These are phyloP conservation scores for Sebastes baramenuke DNA, from an alignment of 2,797 vertebrate genomes.

Conservation along the genomic window DNA sequence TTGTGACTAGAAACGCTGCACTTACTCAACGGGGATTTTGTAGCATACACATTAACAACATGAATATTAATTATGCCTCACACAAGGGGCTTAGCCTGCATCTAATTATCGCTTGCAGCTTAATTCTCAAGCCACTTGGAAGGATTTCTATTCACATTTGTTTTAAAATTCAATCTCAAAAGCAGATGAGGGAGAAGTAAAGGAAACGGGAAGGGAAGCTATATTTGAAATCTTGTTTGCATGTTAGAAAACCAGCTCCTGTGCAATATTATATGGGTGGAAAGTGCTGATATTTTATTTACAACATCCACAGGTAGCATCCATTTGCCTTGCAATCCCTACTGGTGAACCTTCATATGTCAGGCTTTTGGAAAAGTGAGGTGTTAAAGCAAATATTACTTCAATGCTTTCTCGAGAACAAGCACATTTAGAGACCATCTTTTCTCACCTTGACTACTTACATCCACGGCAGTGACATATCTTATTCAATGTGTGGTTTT, in stretches of 20 bases:
- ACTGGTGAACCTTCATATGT: neutral
- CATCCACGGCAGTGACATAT: neutral
- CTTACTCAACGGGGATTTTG: slow-evolving; percentile 64
- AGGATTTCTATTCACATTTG: slow-evolving; percentile 18
- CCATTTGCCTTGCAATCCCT: neutral
- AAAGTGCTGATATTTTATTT: slow-evolving; percentile 22
- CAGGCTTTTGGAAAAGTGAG: neutral
- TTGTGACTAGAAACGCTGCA: slow-evolving; percentile 55
- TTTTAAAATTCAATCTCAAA: slow-evolving; percentile 20
- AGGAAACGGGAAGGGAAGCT: neutral
- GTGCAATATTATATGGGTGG: neutral
- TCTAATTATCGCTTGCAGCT: slow-evolving; percentile 63
- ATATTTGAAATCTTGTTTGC: neutral
- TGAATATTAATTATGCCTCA: slow-evolving; percentile 72
- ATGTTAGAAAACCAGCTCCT: neutral
- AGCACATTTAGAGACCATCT: neutral
- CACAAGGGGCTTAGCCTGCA: slow-evolving; percentile 53
- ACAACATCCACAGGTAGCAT: neutral
- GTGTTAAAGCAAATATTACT: neutral
- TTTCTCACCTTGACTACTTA: neutral
- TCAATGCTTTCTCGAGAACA: neutral
- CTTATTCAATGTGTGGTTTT: neutral
- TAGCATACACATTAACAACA: slow-evolving; percentile 59
- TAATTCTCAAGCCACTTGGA: slow-evolving; percentile 41
- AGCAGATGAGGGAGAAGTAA: neutral